Evolutionary conservation across 2,113 vertebrate species (phyloP), one percentile per base, ranked within the genome.

Genomic region (Copsychus sechellarum): DNA sequence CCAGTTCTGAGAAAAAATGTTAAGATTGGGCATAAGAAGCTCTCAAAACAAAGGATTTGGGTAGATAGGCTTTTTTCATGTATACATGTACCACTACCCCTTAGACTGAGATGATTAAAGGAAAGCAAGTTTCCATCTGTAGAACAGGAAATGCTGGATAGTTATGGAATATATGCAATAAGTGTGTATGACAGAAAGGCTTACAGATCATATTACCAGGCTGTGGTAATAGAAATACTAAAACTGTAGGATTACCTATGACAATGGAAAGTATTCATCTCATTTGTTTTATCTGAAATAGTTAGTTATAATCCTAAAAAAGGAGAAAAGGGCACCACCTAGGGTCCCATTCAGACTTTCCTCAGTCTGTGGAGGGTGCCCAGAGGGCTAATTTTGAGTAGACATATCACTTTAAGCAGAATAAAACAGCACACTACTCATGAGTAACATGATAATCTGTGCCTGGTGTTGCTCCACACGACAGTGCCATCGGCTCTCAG

Each of bases 381-480:
- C 43, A 69, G 64, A 60, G 53, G 17, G 14, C 31, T 67, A 3
- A 71, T 71, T 73, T 64, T 6, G 23, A 56, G 34, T 22, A 54
- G 61, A 12, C 16, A 5, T 0, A 0, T 62, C 38, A 20, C 26
- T 71, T 28, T 2, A 34, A 58, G 19, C 31, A 12, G 17, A 53
- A 20, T 42, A 19, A 25, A 65, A 33, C 16, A 72, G 19, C 31
- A 11, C 23, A 20, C 20, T 53, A 36, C 17, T 19, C 43, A 4
- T 11, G 6, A 36, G 54, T 36, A 48, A 45, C 28, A 15, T 7
- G 22, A 36, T 54, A 17, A 64, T 56, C 25, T 53, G 1, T 62
- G n/a, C 42, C 28, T 57, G 21, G 11, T 58, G 38, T 69, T 8
- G 0, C 21, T 40, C 45, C 58, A 10, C 26, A 42, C 0, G 0